Evolutionary conservation across 2,113 vertebrate genomes (phyloP).

Genomic region (Apteryx mantelli): DNA sequence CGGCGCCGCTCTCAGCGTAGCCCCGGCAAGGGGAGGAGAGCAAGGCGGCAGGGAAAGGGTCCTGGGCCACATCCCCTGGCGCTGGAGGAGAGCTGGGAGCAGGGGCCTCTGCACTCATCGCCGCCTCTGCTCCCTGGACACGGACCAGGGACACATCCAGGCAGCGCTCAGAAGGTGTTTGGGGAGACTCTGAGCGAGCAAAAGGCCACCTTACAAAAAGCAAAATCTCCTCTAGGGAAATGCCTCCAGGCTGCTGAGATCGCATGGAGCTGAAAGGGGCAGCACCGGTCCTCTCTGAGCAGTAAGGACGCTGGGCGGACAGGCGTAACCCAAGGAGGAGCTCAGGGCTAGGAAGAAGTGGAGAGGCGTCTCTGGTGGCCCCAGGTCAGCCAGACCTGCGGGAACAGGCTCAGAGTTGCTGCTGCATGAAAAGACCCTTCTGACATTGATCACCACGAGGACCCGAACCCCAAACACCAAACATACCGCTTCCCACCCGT

Average conservation of each 20-base stretch:
- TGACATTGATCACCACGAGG: rapidly evolving
- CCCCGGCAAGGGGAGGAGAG: background rate
- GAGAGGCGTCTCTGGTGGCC: background rate
- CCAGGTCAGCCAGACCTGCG: background rate
- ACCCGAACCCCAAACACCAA: rapidly evolving
- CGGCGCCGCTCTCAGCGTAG: rapidly evolving
- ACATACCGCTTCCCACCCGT: rapidly evolving
- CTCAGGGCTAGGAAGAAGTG: rapidly evolving
- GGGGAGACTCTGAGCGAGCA: background rate
- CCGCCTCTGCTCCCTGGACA: background rate
- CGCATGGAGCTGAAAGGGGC: background rate
- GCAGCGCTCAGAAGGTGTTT: background rate
- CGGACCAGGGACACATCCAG: background rate
- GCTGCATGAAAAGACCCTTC: background rate
- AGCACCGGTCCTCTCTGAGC: too few relatives aligned
- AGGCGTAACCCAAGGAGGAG: background rate
- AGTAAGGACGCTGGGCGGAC: background rate
- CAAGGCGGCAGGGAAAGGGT: background rate
- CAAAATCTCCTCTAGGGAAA: background rate
- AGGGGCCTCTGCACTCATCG: background rate
- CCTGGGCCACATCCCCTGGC: background rate
- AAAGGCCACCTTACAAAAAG: rapidly evolving
- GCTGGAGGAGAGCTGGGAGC: background rate
- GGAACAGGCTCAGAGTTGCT: background rate
- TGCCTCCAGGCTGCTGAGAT: background rate